Evolutionary conservation across 2,888 invertebrate genomes (phyloP), one percentile per base, ranked within the genome.

Genomic region (Pediacus dermestoides): DNA sequence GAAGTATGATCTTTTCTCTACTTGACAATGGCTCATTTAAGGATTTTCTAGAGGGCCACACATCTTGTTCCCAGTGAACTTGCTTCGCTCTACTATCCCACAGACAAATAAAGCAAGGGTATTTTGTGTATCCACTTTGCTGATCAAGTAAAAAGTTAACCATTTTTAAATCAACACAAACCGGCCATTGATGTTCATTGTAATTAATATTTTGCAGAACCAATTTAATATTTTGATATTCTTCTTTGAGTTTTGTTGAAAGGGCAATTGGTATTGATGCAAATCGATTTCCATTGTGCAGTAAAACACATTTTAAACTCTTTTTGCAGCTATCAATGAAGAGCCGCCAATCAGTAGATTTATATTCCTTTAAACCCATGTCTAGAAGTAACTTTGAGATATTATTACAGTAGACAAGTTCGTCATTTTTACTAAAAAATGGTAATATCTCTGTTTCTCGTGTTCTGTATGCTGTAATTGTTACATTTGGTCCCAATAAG

Each of bases 11-110:
- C n/a, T n/a, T n/a, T n/a, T n/a, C n/a, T n/a, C n/a, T n/a, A n/a
- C n/a, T n/a, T n/a, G n/a, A n/a, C n/a, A n/a, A n/a, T n/a, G n/a
- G n/a, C n/a, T n/a, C n/a, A n/a, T n/a, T n/a, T n/a, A n/a, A n/a
- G n/a, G n/a, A n/a, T n/a, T n/a, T n/a, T n/a, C n/a, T n/a, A n/a
- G n/a, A n/a, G n/a, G n/a, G n/a, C n/a, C n/a, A n/a, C n/a, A 26
- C 18, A 21, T 42, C 37, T 37, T 44, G 28, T 23, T 26, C 30
- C 44, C 40, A 53, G 27, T 55, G 44, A 6, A 47, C 11, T 14
- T 48, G 16, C 33, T 39, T 48, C 22, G 44, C 50, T 42, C 51
- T 37, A 27, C 54, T 55, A 37, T 54, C 52, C 53, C 55, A 55
- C 10, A 48, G 14, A 38, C 52, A 56, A n/a, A 57, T 37, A 33